These are phyloP conservation scores for Crypturellus undulatus DNA, from an alignment of 2,113 vertebrate species.

Conservation along the genomic window DNA sequence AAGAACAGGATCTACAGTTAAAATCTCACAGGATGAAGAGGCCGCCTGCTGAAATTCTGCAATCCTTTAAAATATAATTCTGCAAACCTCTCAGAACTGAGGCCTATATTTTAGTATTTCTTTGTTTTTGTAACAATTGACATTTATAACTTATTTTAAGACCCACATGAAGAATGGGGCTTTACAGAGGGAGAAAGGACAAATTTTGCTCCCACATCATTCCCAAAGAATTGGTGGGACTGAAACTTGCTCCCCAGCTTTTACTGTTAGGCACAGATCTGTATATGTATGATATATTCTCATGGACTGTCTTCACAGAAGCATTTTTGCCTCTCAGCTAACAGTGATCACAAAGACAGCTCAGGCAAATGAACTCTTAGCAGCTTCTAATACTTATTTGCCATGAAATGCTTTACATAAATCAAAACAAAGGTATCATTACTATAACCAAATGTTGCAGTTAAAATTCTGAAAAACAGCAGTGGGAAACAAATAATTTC, in stretches of 20 bases:
- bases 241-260: neutral
- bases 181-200: neutral
- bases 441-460: neutral
- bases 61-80: constrained; percentile 41
- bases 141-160: neutral
- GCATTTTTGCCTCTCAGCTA: neutral
- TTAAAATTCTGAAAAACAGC: neutral
- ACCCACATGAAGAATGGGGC: neutral
- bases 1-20: constrained; percentile 74
- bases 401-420: neutral
- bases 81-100: constrained; percentile 50
- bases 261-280: neutral
- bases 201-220: neutral
- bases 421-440: neutral
- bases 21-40: constrained; percentile 51
- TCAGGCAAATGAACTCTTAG: neutral
- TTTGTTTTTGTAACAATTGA: constrained; percentile 56
- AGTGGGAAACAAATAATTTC: neutral
- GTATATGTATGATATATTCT: neutral
- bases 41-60: constrained; percentile 62
- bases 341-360: neutral
- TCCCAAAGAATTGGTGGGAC: neutral
- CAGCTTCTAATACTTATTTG: neutral
- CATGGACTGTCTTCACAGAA: neutral
- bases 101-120: constrained; percentile 12